A percentile compares a stretch with the other conserved stretches of the same genome.
Conservation (phyloP, 2,888 invertebrate genomes). For the Andrena bucephala region DNA sequence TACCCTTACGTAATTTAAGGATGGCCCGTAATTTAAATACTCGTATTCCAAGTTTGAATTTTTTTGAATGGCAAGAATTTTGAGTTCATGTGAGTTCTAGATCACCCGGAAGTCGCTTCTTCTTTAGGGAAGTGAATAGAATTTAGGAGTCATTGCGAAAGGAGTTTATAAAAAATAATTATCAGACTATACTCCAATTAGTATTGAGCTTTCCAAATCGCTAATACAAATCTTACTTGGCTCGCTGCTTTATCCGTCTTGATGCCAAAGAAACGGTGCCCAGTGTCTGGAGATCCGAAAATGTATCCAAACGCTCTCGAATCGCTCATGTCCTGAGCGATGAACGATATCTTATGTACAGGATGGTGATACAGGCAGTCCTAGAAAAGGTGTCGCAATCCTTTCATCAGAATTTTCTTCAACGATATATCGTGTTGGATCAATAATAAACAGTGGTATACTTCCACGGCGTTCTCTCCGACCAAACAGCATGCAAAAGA, state of each 20-base stretch:
- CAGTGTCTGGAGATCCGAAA: slow-evolving; percentile 97
- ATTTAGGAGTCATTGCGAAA: too few relatives aligned
- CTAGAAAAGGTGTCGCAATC: slow-evolving; percentile 86
- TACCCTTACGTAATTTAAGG: too few relatives aligned
- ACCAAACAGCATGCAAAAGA: not conserved
- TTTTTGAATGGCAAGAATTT: too few relatives aligned
- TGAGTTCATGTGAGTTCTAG: too few relatives aligned
- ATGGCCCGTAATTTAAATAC: too few relatives aligned
- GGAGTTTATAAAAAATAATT: too few relatives aligned
- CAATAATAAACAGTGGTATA: too few relatives aligned
- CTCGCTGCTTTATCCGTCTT: slow-evolving; percentile 99
- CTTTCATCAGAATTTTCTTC: not conserved
- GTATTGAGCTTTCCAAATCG: not conserved
- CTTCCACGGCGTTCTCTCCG: not conserved
- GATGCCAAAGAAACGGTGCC: slow-evolving; percentile 99
- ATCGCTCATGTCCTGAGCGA: slow-evolving; percentile 99
- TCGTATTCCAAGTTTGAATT: too few relatives aligned
- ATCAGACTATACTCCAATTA: not conserved
- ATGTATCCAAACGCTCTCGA: slow-evolving; percentile 99
- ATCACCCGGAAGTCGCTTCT: too few relatives aligned
- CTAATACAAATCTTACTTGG: slow-evolving; percentile 88
- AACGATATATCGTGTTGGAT: not conserved
- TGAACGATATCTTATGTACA: slow-evolving; percentile 99
- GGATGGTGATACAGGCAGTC: slow-evolving; percentile 98
- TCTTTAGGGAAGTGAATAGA: too few relatives aligned